A percentile compares a stretch with the other conserved stretches of the same genome.
Evolutionary conservation across 2,888 invertebrate species (phyloP).

Genomic region (Leptinotarsa juncta): DNA sequence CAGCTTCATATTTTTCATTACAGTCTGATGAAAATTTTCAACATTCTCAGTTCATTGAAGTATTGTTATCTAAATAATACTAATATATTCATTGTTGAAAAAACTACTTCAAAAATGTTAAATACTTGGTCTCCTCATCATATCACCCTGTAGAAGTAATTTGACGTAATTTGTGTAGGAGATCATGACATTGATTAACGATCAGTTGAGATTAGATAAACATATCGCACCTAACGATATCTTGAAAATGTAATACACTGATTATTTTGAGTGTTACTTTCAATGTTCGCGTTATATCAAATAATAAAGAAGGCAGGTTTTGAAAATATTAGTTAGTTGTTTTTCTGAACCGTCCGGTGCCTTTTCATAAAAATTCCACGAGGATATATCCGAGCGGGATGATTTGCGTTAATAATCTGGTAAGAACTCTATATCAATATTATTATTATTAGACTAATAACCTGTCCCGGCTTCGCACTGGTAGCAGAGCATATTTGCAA

Average conservation of each 20-base stretch:
- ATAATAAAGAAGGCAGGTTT: not conserved
- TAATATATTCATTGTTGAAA: too few relatives aligned
- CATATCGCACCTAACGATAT: constrained; percentile 6
- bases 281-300: not conserved
- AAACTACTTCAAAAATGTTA: too few relatives aligned
- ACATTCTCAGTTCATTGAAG: too few relatives aligned
- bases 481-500: too few relatives aligned
- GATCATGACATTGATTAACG: not conserved
- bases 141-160: not conserved
- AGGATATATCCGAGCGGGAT: not conserved
- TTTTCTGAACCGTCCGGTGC: not conserved
- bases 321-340: not conserved
- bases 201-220: constrained; percentile 14
- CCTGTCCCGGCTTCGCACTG: too few relatives aligned
- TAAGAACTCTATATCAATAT: not conserved
- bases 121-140: too few relatives aligned
- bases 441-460: too few relatives aligned
- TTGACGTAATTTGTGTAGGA: not conserved
- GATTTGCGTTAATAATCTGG: not conserved
- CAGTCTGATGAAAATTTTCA: too few relatives aligned
- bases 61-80: too few relatives aligned
- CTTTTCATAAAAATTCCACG: not conserved
- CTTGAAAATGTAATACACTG: not conserved
- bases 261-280: constrained; percentile 7
- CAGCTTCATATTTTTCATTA: too few relatives aligned